phyloP scores from a whole-genome alignment of 2,888 invertebrate species.

The Carcina quercana region DNA sequence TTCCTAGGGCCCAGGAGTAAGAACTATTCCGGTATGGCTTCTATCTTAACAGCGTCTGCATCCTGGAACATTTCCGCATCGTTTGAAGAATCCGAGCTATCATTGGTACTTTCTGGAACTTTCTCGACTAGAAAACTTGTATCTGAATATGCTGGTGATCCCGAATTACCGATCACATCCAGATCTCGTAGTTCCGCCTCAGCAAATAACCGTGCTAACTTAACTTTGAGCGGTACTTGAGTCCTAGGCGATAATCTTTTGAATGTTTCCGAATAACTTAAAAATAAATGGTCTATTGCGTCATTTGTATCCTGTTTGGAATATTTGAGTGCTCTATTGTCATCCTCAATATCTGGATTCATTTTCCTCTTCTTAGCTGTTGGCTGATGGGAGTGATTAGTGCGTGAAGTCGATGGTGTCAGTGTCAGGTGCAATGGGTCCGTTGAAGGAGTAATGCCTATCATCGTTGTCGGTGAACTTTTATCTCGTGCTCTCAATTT shows the following conservation, averaged over 20 bases:
- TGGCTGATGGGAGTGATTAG: not conserved
- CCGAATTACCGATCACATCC: no score
- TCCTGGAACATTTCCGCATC: no score
- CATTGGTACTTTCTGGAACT: no score
- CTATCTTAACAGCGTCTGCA: no score
- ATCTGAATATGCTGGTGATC: no score
- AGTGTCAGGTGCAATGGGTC: not conserved
- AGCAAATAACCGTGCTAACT: slow-evolving; percentile 3
- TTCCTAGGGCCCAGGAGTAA: no score
- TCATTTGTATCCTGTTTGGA: not conserved
- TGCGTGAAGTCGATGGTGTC: not conserved
- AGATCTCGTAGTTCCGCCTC: slow-evolving; percentile 4
- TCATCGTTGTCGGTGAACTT: not conserved
- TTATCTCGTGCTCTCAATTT: not conserved
- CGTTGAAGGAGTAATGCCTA: no score
- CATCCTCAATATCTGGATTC: not conserved
- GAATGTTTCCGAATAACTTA: slow-evolving; percentile 4
- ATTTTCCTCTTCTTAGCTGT: not conserved
- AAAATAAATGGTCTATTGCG: slow-evolving; percentile 1
- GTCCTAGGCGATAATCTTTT: slow-evolving; percentile 5
- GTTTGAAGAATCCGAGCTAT: no score
- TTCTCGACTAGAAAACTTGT: no score
- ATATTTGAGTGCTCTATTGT: not conserved
- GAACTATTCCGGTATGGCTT: no score
- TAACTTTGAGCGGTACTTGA: slow-evolving; percentile 2